Evolutionary conservation across 2,888 invertebrate species (phyloP), one percentile per base, ranked within the genome.

Genomic region (Argyresthia goedartella): DNA sequence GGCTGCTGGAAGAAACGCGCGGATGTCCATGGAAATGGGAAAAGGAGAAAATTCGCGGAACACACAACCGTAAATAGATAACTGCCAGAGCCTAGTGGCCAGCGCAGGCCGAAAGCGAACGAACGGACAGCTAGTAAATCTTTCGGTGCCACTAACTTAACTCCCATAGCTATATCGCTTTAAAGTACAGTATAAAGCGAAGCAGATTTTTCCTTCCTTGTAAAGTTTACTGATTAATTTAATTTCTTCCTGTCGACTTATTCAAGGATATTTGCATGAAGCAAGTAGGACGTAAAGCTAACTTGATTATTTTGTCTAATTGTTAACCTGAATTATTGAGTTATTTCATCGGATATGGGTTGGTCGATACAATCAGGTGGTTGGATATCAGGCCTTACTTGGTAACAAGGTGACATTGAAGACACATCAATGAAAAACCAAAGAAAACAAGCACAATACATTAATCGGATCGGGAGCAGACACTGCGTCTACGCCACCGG

Each of bases 401-500:
- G n/a, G n/a, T 6, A 25, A 4, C 25, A 25, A 25, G 6, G 25
- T 25, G 25, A 44, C 6, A 16, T 44, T 15, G 16, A 44, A 15
- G 10, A 10, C 15, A 44, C 44, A 15, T 44, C 44, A 44, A 44
- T 44, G 9, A 44, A 44, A 44, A 44, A 44, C 44, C 10, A 15
- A 15, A 1, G 7, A 16, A 15, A 44, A 44, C 14, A 44, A 9
- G 44, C 15, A 36, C 14, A 50, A 50, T 8, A 44, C 44, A 45
- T 35, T 16, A 46, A 39, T 46, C 39, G 25, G 25, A 6, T 46
- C 46, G 25, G 59, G 53, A 62, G 74, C 65, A 78, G 79, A 76
- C 80, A 73, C 70, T 69, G 77, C 78, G 84, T 81, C 82, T 76
- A 67, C 76, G 69, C 69, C 66, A 67, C 71, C 81, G 85, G 85